Evolutionary conservation across 2,888 invertebrate species (phyloP), one percentile per base, ranked within the genome.

Genomic region (Dryadula phaetusa): DNA sequence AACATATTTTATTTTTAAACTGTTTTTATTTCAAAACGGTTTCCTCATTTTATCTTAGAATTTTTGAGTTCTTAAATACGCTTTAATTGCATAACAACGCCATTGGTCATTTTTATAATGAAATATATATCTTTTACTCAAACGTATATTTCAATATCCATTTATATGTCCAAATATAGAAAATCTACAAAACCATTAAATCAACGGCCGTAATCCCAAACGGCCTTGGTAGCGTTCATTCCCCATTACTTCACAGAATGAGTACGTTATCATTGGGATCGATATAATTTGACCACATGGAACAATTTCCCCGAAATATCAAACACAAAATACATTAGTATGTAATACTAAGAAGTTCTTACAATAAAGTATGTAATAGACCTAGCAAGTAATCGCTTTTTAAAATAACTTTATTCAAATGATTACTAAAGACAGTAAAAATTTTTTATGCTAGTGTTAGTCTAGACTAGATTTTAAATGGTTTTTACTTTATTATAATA

Each of bases 251-350:
- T 64, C 66, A 49, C 44, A 60, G 69, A 56, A 44, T 14, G 3
- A 14, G 54, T 64, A 64, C 62, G 37, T 67, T 70, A 70, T 70
- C 64, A 70, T 49, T 0, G 22, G 62, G 67, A 70, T 70, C 70
- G 56, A 67, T 70, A 67, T 62, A 61, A 64, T 70, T 70, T 62
- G 66, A 66, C 63, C 60, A 66, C 62, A 44, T 49, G 61, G 69
- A 49, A 58, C 64, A 32, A 25, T 25, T 70, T 70, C 70, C 46
- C 37, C 25, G 70, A 70, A 70, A 56, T 62, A 61, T 62, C 67
- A 62, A 60, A 34, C 47, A 47, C 18, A 56, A 56, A 56, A 37
- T 44, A 52, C 52, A 28, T 63, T 56, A 56, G 16, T 56, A 28
- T 49, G 25, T 20, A 47, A 16, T 56, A 56, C 37, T 22, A 37